Base-by-base conservation (phyloP, 2,113 vertebrate species). In the Hyperoodon ampullatus region DNA sequence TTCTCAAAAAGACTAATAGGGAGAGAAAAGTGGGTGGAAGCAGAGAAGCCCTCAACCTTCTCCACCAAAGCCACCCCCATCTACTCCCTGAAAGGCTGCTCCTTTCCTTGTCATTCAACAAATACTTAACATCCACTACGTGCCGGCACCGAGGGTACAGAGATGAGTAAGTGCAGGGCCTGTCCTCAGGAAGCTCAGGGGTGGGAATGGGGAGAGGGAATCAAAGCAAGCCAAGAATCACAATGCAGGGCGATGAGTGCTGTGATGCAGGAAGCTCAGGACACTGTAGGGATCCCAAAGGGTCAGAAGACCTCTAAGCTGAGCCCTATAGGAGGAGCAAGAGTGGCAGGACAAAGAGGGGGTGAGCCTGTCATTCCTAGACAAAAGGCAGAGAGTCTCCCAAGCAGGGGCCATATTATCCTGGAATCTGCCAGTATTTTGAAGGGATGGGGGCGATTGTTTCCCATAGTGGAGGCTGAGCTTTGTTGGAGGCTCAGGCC, bases 121-220 rank as follows among this genome's bases (percentile, higher is more conserved):
- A 55, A 53, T 92, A 70, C 70, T 96, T 94, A 72, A 86, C 85
- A 47, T 16, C 18, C 9, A 75, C 61, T 33, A 5, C 10, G 6
- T 60, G 71, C 88, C 68, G 50, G 53, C 42, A 70, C 47, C 39
- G 88, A 39, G 58, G 82, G n/a, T 44, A 35, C 72, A 75, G 81
- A 50, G 72, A 47, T 47, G 68, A 60, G 18, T 28, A 11, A 74
- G 19, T 65, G 39, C 33, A 65, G 68, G 16, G 44, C 70, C 74
- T 92, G 65, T 42, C 82, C 61, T 82, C 81, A 77, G 89, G 82
- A 94, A 94, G 92, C 68, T 74, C 77, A 66, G 23, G 84, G 88
- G 33, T 42, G 53, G 83, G 91, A 33, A 21, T 44, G 28, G 93
- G 88, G 71, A 78, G 55, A 61, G 55, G 60, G 82, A 90, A 47